These are phyloP conservation scores for Periphyllus acericola DNA, from an alignment of 2,888 invertebrate species.

Conservation along the genomic window DNA sequence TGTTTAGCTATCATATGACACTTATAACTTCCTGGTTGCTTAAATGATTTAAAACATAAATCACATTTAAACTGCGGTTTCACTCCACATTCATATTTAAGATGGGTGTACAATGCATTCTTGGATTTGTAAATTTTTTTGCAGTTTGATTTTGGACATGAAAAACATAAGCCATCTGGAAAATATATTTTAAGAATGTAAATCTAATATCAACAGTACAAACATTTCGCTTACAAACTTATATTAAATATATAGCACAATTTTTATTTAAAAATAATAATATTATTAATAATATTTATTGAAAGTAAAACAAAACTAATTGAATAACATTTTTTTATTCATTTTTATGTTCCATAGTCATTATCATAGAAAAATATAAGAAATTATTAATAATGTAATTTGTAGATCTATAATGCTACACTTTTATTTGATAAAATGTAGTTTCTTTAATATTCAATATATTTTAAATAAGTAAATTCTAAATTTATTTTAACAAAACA, in stretches of 20 bases:
- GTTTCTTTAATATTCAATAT: too few species aligned
- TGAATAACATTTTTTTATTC: not conserved
- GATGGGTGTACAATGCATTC: conserved; percentile 63
- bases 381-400: too few species aligned
- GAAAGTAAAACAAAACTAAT: not conserved
- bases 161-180: conserved; percentile 29
- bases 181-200: conserved; percentile 1
- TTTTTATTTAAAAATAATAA: not conserved
- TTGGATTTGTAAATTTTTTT: conserved; percentile 44
- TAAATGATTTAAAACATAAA: conserved; percentile 68
- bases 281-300: not conserved
- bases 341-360: too few species aligned
- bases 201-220: not conserved
- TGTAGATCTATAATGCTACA: too few species aligned
- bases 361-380: too few species aligned
- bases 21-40: conserved; percentile 65
- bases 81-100: conserved; percentile 65
- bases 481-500: too few species aligned
- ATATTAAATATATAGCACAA: not conserved
- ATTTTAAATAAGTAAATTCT: too few species aligned
- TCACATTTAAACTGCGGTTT: conserved; percentile 69
- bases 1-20: conserved; percentile 62
- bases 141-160: conserved; percentile 51
- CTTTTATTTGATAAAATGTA: too few species aligned
- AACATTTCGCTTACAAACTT: not conserved